Evolutionary conservation across 2,797 vertebrate genomes (phyloP).

Genomic region (Dendrocincla fuliginosa): DNA sequence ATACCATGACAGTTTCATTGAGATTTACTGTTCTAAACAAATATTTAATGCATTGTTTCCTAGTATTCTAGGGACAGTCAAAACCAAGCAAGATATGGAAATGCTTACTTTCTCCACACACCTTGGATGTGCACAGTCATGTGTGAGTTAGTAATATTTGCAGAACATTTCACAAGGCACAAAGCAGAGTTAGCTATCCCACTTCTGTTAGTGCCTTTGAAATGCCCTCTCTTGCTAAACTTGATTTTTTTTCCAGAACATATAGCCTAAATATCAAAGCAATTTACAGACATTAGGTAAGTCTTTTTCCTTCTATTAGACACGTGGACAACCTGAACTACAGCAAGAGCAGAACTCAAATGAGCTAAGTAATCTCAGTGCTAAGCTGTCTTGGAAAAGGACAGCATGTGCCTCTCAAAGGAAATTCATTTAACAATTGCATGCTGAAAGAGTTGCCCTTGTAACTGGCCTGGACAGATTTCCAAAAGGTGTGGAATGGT

Average conservation of each 20-base stretch:
- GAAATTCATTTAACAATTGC: not conserved
- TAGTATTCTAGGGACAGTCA: not conserved
- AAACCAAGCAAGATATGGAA: not conserved
- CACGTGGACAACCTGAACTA: not conserved
- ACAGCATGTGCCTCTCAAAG: not conserved
- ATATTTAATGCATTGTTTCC: not conserved
- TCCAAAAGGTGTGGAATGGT: not conserved
- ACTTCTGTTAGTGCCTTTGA: slow-evolving; percentile 9
- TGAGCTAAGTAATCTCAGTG: slow-evolving; percentile 7
- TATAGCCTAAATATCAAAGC: slow-evolving; percentile 49
- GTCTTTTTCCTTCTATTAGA: slow-evolving; percentile 16
- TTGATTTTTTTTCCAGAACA: not conserved
- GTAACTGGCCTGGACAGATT: not conserved
- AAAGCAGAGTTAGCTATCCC: not conserved
- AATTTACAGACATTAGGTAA: slow-evolving; percentile 42
- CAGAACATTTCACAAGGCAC: not conserved
- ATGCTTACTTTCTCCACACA: not conserved
- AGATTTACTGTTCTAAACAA: not conserved
- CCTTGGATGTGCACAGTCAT: not conserved
- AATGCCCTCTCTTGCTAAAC: slow-evolving; percentile 12
- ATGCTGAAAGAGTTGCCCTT: not conserved
- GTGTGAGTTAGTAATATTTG: not conserved
- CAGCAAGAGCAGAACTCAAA: slow-evolving; percentile 32
- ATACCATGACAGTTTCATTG: not conserved
- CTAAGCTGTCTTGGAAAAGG: slow-evolving; percentile 5